These are phyloP conservation scores for Ctenopoma kingsleyae DNA, from an alignment of 2,797 vertebrate species.

Conservation along the genomic window DNA sequence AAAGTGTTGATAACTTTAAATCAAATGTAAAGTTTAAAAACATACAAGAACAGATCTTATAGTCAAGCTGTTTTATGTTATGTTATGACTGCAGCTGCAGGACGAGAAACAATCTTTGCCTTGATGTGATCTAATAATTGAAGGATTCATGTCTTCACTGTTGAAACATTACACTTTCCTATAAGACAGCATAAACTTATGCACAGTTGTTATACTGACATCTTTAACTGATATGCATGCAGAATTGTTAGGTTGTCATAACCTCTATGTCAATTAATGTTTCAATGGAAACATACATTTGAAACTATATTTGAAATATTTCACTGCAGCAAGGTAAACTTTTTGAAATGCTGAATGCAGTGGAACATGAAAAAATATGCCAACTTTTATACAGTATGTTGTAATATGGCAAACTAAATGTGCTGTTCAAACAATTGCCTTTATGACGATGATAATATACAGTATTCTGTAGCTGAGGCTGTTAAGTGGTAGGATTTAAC, in stretches of 20 bases:
- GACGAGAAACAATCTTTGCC: neutral
- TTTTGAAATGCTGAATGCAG: neutral
- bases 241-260: conserved; percentile 20
- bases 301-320: neutral
- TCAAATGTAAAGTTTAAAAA: conserved; percentile 1
- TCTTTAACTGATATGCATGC: conserved; percentile 26
- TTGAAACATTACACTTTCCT: conserved; percentile 4
- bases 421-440: no score
- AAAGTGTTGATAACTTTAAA: neutral
- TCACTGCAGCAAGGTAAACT: neutral
- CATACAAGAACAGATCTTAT: neutral
- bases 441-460: no score
- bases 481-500: no score
- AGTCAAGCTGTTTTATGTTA: conserved; percentile 1
- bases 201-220: conserved; percentile 3
- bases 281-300: neutral
- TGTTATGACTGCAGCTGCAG: neutral
- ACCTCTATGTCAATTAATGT: conserved; percentile 2
- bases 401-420: no score
- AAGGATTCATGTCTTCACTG: conserved; percentile 10
- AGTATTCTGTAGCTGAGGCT: no score
- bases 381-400: neutral
- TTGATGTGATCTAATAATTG: conserved; percentile 2
- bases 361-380: no score
- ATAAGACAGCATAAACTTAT: neutral